Percentiles rank a stretch among this genome's conserved stretches.
Evolutionary conservation across 2,888 invertebrate species (phyloP).

Genomic region (Apamea sordens): DNA sequence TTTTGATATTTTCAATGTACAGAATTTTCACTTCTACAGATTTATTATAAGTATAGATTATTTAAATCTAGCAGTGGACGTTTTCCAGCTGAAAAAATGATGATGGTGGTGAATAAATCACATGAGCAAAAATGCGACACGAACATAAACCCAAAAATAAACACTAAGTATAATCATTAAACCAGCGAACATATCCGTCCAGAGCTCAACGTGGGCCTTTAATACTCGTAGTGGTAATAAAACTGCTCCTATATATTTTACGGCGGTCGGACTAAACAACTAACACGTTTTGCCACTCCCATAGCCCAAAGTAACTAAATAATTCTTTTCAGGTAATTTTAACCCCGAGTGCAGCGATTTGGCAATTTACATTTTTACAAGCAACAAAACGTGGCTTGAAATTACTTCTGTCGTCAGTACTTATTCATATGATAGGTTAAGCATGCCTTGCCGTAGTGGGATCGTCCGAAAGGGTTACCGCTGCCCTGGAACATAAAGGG

Average conservation of each 20-base stretch:
- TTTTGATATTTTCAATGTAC: too few relatives aligned
- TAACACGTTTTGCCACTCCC: constrained; percentile 51
- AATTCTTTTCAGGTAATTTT: constrained; percentile 37
- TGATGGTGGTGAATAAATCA: neutral
- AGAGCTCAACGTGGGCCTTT: constrained; percentile 4
- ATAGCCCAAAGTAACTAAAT: constrained; percentile 28
- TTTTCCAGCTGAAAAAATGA: too few relatives aligned
- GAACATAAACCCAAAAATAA: neutral
- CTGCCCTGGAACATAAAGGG: too few relatives aligned
- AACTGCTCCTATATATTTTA: constrained; percentile 44
- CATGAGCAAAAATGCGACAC: too few relatives aligned
- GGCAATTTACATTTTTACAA: neutral
- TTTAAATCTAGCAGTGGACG: too few relatives aligned
- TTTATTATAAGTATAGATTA: too few relatives aligned
- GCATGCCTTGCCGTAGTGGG: neutral
- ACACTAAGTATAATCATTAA: neutral
- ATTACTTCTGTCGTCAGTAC: neutral
- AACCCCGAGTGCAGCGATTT: constrained; percentile 15
- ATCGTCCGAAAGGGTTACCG: too few relatives aligned
- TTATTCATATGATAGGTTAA: neutral
- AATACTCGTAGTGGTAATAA: constrained; percentile 37
- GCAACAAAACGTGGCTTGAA: neutral
- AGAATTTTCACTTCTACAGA: too few relatives aligned
- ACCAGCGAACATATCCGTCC: neutral
- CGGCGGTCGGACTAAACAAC: constrained; percentile 15